phyloP scores from a whole-genome alignment of 2,113 vertebrate genomes.

The Mesembrinibis cayennensis region DNA sequence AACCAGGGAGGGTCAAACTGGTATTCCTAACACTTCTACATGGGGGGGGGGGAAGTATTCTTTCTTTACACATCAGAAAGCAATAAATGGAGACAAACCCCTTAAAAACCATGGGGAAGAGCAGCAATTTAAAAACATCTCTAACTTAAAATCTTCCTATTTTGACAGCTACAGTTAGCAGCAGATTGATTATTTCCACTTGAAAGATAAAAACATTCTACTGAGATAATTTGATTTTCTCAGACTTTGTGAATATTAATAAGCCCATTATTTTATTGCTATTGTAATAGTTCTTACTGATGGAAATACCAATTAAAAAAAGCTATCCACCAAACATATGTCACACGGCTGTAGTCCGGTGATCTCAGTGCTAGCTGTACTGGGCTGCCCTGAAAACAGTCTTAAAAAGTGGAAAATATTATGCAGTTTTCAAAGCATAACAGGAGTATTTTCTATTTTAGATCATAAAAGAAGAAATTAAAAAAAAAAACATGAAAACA shows the following conservation, averaged over 20 bases:
- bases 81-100: neutral
- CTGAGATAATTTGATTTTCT: neutral
- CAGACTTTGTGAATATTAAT: slow-evolving; percentile 24
- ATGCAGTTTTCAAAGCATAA: neutral
- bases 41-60: rapidly evolving
- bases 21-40: neutral
- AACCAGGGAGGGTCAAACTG: neutral
- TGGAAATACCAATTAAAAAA: neutral
- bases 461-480: neutral
- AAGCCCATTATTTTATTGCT: neutral
- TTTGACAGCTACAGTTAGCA: slow-evolving; percentile 5
- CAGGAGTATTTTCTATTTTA: neutral
- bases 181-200: slow-evolving; percentile 14
- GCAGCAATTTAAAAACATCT: neutral
- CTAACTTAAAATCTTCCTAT: neutral
- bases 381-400: neutral
- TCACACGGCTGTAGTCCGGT: neutral
- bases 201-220: neutral
- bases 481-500: neutral
- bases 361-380: neutral
- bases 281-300: neutral
- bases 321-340: neutral
- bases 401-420: neutral
- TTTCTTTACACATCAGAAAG: neutral
- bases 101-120: neutral